Base-by-base conservation (phyloP, 2,888 invertebrate genomes). In the Scaptomyza parva region DNA sequence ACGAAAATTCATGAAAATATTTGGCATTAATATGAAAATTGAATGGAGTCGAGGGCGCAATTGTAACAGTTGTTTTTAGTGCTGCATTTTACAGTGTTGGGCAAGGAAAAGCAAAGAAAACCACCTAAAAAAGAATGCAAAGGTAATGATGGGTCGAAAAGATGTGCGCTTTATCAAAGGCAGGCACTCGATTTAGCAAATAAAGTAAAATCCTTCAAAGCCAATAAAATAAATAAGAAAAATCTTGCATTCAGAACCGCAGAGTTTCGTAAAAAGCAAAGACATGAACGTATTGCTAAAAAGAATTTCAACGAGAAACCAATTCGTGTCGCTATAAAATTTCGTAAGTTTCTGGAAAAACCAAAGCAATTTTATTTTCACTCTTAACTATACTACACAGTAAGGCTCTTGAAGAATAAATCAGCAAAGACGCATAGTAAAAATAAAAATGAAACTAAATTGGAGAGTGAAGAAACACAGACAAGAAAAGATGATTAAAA, bases 21-120 rank as follows among this genome's bases (percentile, higher is more conserved):
- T 85, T 76, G 61, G 22, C 30, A 62, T 78, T 54, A 70, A 72
- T 72, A 47, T 44, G 41, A 44, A 63, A 81, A 62, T 61, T 63
- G 52, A 68, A 67, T 54, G 64, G 54, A 47, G 52, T 48, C 40
- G 45, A 47, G 39, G 18, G 47, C 14, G 24, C n/a, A 40, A 30
- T 43, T 58, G 28, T 60, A 53, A 52, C 14, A 43, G 24, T 28
- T 41, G 9, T 43, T 22, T 22, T n/a, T 14, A 51, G 26, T 37
- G 35, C 35, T 12, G 9, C 24, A 26, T 28, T 47, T 71, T 37
- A 39, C 72, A 72, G 67, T 1, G 9, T n/a, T 4, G 3, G 26
- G 14, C 2, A 14, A 6, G 3, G 2, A 35, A 6, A 9, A 3
- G 17, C 22, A 17, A 9, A 28, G 24, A 54, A 39, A 53, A 43